phyloP scores from a whole-genome alignment of 2,888 invertebrate species.

The Perizoma affinitatum region DNA sequence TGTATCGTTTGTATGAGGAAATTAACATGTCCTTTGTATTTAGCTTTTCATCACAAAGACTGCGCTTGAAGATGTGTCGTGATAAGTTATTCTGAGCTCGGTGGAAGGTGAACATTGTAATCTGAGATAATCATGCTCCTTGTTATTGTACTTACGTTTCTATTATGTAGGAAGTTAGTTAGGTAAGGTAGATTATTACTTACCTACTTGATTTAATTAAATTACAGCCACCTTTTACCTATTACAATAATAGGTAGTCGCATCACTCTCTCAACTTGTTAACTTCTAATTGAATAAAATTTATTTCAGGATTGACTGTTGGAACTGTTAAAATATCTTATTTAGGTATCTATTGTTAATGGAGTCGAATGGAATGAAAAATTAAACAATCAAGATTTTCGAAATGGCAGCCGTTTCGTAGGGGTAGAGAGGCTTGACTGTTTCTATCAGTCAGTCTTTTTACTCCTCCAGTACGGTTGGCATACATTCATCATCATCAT shows the following conservation, averaged over 20 bases:
- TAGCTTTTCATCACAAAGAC: not conserved
- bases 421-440: conserved; percentile 13
- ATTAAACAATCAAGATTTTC: conserved; percentile 5
- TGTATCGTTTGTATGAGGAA: too few species aligned
- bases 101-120: conserved; percentile 18
- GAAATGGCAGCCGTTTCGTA: conserved; percentile 15
- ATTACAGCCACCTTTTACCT: too few species aligned
- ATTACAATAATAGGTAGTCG: too few species aligned
- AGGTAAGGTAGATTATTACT: not conserved
- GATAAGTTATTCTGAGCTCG: conserved; percentile 3
- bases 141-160: conserved; percentile 1
- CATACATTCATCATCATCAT: conserved; percentile 6
- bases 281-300: too few species aligned
- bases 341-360: not conserved
- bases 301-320: too few species aligned
- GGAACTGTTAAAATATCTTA: too few species aligned
- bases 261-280: too few species aligned
- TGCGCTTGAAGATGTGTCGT: not conserved
- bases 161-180: not conserved
- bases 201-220: too few species aligned
- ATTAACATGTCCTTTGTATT: too few species aligned
- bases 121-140: conserved; percentile 3
- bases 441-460: conserved; percentile 19
- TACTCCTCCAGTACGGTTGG: conserved; percentile 10
- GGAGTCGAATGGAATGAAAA: not conserved